These are phyloP conservation scores for Platerodrilus igneus DNA, from an alignment of 2,888 invertebrate species.

Conservation along the genomic window DNA sequence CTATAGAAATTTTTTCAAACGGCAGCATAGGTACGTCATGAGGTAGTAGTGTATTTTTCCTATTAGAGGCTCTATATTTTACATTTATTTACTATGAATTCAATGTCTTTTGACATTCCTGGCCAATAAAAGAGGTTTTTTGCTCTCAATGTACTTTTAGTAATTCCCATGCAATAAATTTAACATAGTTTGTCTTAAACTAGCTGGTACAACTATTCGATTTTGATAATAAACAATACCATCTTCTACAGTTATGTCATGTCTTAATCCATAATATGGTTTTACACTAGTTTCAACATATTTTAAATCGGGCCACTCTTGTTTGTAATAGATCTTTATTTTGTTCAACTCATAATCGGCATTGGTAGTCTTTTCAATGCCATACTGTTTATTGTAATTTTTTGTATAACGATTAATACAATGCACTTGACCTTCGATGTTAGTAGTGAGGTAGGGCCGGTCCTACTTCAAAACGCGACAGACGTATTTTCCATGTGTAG, in stretches of 20 bases:
- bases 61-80: constrained; percentile 10
- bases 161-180: constrained; percentile 17
- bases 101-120: constrained; percentile 13
- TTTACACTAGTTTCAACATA: constrained; percentile 6
- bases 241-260: constrained; percentile 13
- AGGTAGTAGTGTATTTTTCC: constrained; percentile 19
- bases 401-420: no score
- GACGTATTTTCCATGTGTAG: no score
- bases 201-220: constrained; percentile 12
- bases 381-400: no score
- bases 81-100: constrained; percentile 10
- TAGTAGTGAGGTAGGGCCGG: no score
- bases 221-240: constrained; percentile 10
- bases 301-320: constrained; percentile 13
- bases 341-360: constrained; percentile 8
- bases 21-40: constrained; percentile 16
- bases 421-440: no score
- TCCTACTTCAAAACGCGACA: no score
- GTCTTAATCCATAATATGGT: constrained; percentile 11
- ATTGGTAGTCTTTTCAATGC: constrained; percentile 6
- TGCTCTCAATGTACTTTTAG: constrained; percentile 15
- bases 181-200: constrained; percentile 5
- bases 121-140: constrained; percentile 17
- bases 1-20: constrained; percentile 13
- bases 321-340: constrained; percentile 10